Percentiles rank a stretch among this genome's conserved stretches.
phyloP scores from a whole-genome alignment of 23 tunicate genomes.

The Aplidium turbinatum region DNA sequence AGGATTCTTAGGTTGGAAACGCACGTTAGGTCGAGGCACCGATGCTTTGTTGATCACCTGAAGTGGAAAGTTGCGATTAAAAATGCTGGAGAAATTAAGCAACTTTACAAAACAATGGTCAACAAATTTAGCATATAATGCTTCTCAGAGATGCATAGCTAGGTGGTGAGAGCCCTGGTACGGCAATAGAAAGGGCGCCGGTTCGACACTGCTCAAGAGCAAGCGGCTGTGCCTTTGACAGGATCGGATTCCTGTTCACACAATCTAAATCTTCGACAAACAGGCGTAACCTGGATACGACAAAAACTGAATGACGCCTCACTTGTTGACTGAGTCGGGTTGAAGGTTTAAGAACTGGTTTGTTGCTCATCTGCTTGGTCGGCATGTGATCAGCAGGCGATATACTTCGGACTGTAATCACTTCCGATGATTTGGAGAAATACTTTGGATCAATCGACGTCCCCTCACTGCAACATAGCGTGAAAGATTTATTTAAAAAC shows the following conservation, averaged over 20 bases:
- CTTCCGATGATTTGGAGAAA: slow-evolving; percentile 53
- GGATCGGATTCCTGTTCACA: too few relatives aligned
- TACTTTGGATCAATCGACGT: slow-evolving; percentile 91
- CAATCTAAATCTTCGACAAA: too few relatives aligned
- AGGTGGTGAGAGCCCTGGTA: too few relatives aligned
- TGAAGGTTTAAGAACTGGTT: slow-evolving; percentile 45
- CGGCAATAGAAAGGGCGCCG: too few relatives aligned
- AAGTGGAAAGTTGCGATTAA: not conserved
- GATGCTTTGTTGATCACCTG: slow-evolving; percentile 58
- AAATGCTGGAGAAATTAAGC: not conserved
- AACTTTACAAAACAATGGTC: not conserved
- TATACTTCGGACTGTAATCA: slow-evolving; percentile 53
- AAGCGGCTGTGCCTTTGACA: too few relatives aligned
- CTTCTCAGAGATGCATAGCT: not conserved
- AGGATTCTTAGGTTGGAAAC: slow-evolving; percentile 46
- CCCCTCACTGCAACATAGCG: too few relatives aligned
- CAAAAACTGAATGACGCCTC: not conserved
- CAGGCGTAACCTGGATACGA: too few relatives aligned
- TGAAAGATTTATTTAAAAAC: not conserved
- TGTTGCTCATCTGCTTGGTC: not conserved
- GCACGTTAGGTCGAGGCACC: slow-evolving; percentile 37
- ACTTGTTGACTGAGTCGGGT: slow-evolving; percentile 87
- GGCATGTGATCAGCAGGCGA: slow-evolving; percentile 49
- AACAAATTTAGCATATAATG: not conserved
- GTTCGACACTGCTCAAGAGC: too few relatives aligned